Conservation (phyloP, 2,113 vertebrate genomes). For the Tonatia bakeri region DNA sequence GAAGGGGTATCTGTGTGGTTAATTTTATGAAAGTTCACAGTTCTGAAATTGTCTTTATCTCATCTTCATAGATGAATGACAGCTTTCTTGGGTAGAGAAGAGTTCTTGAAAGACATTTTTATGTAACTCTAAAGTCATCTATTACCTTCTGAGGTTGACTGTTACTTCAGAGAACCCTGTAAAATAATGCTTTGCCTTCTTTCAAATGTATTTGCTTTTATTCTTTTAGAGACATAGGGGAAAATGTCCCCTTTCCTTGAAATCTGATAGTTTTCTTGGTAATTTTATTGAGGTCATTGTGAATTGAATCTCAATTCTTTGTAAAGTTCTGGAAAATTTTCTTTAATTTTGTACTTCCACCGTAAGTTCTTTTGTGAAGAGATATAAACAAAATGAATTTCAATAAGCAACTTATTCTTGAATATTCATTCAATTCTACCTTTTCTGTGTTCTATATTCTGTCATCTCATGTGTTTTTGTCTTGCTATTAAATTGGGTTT, state of each 20-base stretch:
- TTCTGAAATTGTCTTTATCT: neutral
- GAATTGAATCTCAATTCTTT: neutral
- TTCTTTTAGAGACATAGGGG: neutral
- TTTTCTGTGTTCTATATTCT: neutral
- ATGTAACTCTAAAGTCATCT: neutral
- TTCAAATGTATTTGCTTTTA: slow-evolving; percentile 15
- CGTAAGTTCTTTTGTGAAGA: neutral
- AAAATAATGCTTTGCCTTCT: neutral
- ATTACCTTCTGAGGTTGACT: neutral
- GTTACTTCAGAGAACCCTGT: neutral
- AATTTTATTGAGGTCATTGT: slow-evolving; percentile 26
- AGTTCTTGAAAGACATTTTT: neutral
- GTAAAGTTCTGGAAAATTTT: neutral
- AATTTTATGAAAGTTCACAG: slow-evolving; percentile 1
- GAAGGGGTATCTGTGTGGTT: neutral
- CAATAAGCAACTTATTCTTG: neutral
- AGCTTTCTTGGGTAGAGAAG: neutral
- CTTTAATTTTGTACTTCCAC: neutral
- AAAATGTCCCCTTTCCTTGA: neutral
- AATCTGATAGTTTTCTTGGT: neutral
- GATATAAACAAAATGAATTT: neutral
- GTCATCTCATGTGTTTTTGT: neutral
- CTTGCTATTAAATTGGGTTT: neutral
- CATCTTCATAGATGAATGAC: neutral
- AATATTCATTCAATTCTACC: neutral